Base-by-base conservation (phyloP, 2,797 vertebrate genomes). In the Odontamblyopus lacepedii region DNA sequence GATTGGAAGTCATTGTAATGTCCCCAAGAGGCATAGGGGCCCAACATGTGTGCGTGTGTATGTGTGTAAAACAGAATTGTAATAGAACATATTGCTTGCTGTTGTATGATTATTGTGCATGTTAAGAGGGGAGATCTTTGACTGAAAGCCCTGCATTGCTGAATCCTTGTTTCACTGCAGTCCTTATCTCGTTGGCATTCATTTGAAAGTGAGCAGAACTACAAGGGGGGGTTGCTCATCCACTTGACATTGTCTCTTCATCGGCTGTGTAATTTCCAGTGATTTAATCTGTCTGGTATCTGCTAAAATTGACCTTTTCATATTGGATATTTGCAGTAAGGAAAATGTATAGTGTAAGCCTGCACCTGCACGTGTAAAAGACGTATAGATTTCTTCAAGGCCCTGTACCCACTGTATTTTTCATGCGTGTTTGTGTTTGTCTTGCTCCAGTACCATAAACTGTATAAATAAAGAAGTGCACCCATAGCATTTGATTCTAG, bases 11-110 rank as follows among this genome's bases (percentile, higher is more conserved):
- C 12, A 13, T 3, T 44, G 41, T 5, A 48, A 48, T 48, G 44
- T 48, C 44, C 44, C 3, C 44, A 48, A 48, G 44, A 48, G 15
- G 44, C 44, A 48, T 0, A 48, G 44, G 15, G 4, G 15, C 12
- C 13, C 44, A 48, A 48, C 44, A 4, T 48, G 44, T 48, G 44
- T 48, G 44, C 3, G 44, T 5, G 13, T 48, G 72, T 76, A 74
- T 63, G 68, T 61, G 80, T 76, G 76, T 2, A 76, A 80, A 72
- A 67, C 11, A 80, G 81, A 71, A 84, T 86, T 32, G 85, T 88
- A 88, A 86, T 88, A 70, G 80, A 76, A 85, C 81, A 80, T 88
- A 84, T 85, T 80, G 79, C 78, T 72, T 87, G 81, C 51, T 74
- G 86, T 85, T 79, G 79, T 75, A 72, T 50, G 30, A 80, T 88